Percentiles rank a stretch among this genome's conserved stretches.
Evolutionary conservation across 2,113 vertebrate species (phyloP).

Genomic region (Hyaena hyaena): DNA sequence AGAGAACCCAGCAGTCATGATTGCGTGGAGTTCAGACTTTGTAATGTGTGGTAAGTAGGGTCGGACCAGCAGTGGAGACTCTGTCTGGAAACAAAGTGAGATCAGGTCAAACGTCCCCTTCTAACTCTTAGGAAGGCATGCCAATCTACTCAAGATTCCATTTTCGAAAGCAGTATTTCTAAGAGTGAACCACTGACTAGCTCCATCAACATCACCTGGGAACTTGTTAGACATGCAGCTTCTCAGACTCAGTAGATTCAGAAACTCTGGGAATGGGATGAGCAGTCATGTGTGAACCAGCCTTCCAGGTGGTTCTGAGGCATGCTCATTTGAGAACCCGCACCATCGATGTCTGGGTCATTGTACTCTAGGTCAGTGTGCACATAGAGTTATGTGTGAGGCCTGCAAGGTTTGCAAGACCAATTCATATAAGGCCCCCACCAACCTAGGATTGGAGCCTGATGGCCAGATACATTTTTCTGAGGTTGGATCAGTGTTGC

Average conservation of each 20-base stretch:
- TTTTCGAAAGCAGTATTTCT: background rate
- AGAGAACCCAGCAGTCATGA: constrained; percentile 93
- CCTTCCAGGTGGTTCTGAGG: background rate
- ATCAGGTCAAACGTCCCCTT: background rate
- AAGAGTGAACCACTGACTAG: background rate
- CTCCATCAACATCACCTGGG: background rate
- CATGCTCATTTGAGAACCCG: background rate
- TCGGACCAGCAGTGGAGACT: constrained; percentile 89
- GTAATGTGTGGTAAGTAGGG: constrained; percentile 89
- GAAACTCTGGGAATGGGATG: background rate
- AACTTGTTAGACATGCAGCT: background rate
- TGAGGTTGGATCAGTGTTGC: background rate
- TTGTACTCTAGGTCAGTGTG: background rate
- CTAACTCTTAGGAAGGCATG: background rate
- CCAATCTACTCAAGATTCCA: background rate
- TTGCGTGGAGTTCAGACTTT: constrained; percentile 91
- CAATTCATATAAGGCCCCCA: background rate
- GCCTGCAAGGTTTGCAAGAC: background rate
- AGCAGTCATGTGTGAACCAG: background rate
- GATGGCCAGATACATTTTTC: background rate
- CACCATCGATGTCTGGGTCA: background rate
- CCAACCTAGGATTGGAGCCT: background rate
- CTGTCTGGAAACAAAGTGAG: constrained; percentile 84
- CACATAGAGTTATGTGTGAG: background rate
- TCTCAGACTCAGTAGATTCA: background rate